These are phyloP conservation scores for Triplophysa yarkandensis DNA, from an alignment of 2,797 vertebrate genomes.

Conservation along the genomic window DNA sequence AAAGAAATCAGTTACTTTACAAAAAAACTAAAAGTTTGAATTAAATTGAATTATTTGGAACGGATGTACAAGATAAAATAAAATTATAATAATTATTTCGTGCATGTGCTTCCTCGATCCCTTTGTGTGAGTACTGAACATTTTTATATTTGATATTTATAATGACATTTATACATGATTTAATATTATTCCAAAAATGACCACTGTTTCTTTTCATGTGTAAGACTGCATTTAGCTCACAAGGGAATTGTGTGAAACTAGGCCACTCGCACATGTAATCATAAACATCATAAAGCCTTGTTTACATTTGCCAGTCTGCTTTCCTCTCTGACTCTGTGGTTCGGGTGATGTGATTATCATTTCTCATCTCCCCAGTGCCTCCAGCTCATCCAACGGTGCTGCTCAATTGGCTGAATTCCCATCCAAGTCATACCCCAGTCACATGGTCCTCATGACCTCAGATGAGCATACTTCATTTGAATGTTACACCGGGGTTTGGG, in stretches of 20 bases:
- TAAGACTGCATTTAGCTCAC: constrained; percentile 23
- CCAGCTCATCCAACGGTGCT: neutral
- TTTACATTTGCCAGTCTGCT: constrained; percentile 16
- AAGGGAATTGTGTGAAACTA: constrained; percentile 29
- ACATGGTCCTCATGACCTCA: constrained; percentile 6
- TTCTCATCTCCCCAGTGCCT: neutral
- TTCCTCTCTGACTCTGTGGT: neutral
- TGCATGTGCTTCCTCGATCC: too few relatives aligned
- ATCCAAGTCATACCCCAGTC: constrained; percentile 1
- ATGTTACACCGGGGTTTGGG: constrained; percentile 4
- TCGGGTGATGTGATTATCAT: constrained; percentile 26
- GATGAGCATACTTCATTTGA: constrained; percentile 13
- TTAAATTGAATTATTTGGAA: too few relatives aligned
- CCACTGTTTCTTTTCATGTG: neutral
- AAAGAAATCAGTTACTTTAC: too few relatives aligned
- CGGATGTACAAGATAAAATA: too few relatives aligned
- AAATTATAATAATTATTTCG: too few relatives aligned
- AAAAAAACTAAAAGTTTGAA: neutral
- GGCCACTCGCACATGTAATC: constrained; percentile 27
- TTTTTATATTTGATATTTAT: too few relatives aligned
- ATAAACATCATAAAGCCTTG: constrained; percentile 26
- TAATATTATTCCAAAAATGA: too few relatives aligned
- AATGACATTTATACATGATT: too few relatives aligned
- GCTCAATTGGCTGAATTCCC: constrained; percentile 1
- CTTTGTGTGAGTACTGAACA: too few relatives aligned